Conservation (phyloP, 2,797 vertebrate species). For the Helarctos malayanus region DNA sequence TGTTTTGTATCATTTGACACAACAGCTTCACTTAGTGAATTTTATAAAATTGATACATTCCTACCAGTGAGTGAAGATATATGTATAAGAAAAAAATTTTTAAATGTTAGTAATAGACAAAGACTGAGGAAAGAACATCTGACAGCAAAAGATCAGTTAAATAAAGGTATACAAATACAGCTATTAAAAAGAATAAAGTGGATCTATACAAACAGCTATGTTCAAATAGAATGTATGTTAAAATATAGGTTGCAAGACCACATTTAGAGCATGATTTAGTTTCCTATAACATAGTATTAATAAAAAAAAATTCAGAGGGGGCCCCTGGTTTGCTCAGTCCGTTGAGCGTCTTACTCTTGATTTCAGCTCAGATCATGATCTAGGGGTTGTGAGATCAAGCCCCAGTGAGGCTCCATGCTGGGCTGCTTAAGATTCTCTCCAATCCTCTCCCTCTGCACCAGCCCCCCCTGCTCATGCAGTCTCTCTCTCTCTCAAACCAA, state of each 20-base stretch:
- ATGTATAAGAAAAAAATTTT: background rate
- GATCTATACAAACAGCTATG: background rate
- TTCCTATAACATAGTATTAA: background rate
- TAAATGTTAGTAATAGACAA: background rate
- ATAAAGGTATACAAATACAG: background rate
- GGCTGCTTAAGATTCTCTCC: no score
- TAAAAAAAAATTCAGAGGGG: background rate
- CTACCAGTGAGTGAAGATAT: background rate
- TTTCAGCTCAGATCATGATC: background rate
- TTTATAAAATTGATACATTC: background rate
- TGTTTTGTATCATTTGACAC: background rate
- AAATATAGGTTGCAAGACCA: background rate
- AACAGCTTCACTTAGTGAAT: background rate
- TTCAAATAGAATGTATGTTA: background rate
- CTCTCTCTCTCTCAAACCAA: background rate
- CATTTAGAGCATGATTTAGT: background rate
- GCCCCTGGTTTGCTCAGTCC: background rate
- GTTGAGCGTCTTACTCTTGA: background rate
- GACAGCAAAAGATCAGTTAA: background rate
- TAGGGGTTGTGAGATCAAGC: no score
- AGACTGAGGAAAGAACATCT: background rate
- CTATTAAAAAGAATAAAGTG: background rate
- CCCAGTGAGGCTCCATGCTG: no score
- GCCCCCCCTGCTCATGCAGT: no score
- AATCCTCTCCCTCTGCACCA: no score